Conservation (phyloP, 2,888 invertebrate species). For the Catocala fraxini region DNA sequence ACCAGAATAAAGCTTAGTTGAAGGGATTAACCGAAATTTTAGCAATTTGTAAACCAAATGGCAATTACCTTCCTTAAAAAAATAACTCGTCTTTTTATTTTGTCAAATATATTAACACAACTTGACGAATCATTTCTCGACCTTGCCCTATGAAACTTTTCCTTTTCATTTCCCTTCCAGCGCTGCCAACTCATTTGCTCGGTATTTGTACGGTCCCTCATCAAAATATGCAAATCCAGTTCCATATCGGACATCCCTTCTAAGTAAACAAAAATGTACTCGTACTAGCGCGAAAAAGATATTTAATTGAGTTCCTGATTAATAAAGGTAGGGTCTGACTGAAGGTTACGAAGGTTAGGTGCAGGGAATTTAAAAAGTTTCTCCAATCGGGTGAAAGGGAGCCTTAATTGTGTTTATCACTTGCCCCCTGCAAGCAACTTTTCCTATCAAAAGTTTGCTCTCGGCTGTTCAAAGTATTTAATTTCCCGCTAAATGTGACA, state of each 20-base stretch:
- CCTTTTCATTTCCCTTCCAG: constrained; percentile 31
- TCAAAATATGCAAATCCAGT: constrained; percentile 54
- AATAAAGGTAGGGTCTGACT: constrained; percentile 63
- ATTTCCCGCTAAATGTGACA: constrained; percentile 77
- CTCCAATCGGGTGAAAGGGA: constrained; percentile 67
- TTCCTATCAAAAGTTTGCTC: constrained; percentile 82
- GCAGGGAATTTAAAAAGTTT: constrained; percentile 69
- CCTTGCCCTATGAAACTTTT: constrained; percentile 33
- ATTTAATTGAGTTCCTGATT: constrained; percentile 69
- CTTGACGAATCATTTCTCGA: constrained; percentile 21
- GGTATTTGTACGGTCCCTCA: constrained; percentile 41
- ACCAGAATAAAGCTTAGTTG: too few relatives aligned
- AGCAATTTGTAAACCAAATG: too few relatives aligned
- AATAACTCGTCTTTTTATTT: background rate
- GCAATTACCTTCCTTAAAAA: too few relatives aligned
- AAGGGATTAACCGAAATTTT: too few relatives aligned
- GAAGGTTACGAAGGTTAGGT: constrained; percentile 48
- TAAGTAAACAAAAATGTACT: constrained; percentile 60
- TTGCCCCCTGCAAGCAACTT: constrained; percentile 66
- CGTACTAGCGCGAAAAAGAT: constrained; percentile 47
- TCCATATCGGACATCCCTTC: constrained; percentile 43
- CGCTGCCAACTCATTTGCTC: constrained; percentile 38
- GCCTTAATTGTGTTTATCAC: constrained; percentile 82
- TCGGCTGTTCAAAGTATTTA: constrained; percentile 78
- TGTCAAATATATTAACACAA: constrained; percentile 14